These are phyloP conservation scores for Apamea anceps DNA, from an alignment of 2,888 invertebrate species.

Conservation along the genomic window DNA sequence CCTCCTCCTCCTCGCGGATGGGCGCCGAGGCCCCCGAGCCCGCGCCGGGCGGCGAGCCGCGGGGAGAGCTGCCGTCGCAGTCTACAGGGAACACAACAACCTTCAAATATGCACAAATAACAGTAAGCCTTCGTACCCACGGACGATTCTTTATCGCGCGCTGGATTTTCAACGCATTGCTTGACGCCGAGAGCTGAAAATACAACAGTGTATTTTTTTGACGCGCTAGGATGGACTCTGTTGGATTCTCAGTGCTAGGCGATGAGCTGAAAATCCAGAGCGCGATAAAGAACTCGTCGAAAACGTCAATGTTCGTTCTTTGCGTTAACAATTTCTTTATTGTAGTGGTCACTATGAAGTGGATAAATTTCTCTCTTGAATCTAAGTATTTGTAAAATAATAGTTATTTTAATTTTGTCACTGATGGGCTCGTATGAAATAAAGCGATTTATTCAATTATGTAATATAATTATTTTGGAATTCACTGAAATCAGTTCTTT, in stretches of 20 bases:
- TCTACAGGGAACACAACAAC: constrained; percentile 70
- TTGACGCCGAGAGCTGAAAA: neutral
- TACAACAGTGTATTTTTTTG: too few relatives aligned
- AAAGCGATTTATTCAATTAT: neutral
- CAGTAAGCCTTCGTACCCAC: neutral
- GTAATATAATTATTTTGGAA: too few relatives aligned
- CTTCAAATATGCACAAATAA: neutral
- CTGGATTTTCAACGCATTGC: neutral
- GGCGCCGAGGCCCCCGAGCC: constrained; percentile 91
- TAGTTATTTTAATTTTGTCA: neutral
- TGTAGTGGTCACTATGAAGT: constrained; percentile 2
- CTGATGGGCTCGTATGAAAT: neutral
- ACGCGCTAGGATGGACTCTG: neutral
- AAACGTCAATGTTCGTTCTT: neutral
- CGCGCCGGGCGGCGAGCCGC: constrained; percentile 91
- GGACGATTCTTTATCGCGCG: neutral
- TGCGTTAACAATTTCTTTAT: neutral
- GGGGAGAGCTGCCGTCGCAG: constrained; percentile 88
- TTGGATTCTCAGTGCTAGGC: neutral
- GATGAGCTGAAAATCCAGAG: neutral
- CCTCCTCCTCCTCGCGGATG: constrained; percentile 95
- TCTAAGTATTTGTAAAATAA: constrained; percentile 23
- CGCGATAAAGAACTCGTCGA: neutral
- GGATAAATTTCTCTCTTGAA: constrained; percentile 14
- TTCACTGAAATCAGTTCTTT: neutral